Evolutionary conservation across 2,113 vertebrate species (phyloP).

Genomic region (Dicrurus megarhynchus): DNA sequence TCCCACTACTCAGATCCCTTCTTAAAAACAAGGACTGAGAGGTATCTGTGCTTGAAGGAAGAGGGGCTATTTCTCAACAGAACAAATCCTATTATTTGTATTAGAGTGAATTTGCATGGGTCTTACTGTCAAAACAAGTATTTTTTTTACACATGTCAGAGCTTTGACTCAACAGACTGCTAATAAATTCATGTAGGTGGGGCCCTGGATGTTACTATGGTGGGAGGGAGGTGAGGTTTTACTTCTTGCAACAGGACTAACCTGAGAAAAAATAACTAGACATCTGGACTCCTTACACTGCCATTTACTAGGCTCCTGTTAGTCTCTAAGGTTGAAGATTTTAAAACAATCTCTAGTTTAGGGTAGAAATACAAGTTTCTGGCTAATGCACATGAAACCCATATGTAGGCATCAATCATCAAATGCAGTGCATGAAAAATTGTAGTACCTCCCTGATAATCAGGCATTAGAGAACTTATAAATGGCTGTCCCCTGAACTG

Average conservation of each 20-base stretch:
- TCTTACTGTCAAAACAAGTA: neutral
- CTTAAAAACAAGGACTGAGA: neutral
- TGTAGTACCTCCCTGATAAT: neutral
- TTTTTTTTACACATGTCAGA: neutral
- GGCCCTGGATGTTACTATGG: neutral
- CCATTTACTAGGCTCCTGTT: neutral
- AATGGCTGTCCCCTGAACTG: neutral
- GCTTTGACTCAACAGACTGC: slow-evolving; percentile 5
- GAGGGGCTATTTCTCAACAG: neutral
- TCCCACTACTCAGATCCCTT: neutral
- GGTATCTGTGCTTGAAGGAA: neutral
- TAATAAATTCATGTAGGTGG: neutral
- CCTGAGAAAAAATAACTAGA: neutral
- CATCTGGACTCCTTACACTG: neutral
- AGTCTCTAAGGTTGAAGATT: neutral
- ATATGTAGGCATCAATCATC: neutral
- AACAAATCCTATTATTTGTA: neutral
- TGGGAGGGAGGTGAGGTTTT: neutral
- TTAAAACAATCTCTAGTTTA: neutral
- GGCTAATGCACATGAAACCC: neutral
- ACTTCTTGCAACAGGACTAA: neutral
- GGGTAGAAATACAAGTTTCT: neutral
- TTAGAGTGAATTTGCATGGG: neutral
- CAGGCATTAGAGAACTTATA: neutral
- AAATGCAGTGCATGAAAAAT: neutral